These are phyloP conservation scores for Centroberyx gerrardi DNA, from an alignment of 2,797 vertebrate species.

Conservation along the genomic window DNA sequence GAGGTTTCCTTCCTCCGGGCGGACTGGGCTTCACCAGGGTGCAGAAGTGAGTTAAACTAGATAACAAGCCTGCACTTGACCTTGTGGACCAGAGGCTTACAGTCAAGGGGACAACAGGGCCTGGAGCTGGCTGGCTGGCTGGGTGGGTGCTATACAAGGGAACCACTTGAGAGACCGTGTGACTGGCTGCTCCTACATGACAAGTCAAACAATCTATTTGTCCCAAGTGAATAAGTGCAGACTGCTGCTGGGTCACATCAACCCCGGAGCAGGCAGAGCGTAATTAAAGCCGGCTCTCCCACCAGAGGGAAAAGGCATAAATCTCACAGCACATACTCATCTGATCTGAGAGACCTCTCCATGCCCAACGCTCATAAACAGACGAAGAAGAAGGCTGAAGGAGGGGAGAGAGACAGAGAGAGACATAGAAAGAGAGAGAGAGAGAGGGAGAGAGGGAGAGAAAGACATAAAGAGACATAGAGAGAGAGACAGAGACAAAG, in stretches of 20 bases:
- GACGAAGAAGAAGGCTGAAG: constrained; percentile 34
- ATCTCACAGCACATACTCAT: constrained; percentile 71
- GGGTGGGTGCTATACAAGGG: constrained; percentile 49
- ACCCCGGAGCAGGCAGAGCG: constrained; percentile 71
- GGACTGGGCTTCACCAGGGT: neutral
- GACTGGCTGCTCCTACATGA: constrained; percentile 68
- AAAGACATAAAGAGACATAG: constrained; percentile 19
- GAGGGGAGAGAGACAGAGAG: neutral
- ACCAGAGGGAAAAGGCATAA: constrained; percentile 73
- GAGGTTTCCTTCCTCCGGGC: constrained; percentile 70
- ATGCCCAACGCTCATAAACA: constrained; percentile 47
- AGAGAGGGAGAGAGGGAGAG: neutral
- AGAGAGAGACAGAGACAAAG: constrained; percentile 41
- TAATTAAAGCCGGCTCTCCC: constrained; percentile 81
- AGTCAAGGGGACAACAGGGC: constrained; percentile 49
- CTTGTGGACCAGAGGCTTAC: constrained; percentile 26
- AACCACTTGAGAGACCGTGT: constrained; percentile 49
- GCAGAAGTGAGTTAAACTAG: constrained; percentile 43
- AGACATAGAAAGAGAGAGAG: neutral
- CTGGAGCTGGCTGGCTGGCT: neutral
- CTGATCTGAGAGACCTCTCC: constrained; percentile 52
- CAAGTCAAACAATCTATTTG: constrained; percentile 77
- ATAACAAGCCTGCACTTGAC: constrained; percentile 59
- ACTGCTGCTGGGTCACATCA: constrained; percentile 84
- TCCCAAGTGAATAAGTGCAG: constrained; percentile 64